Evolutionary conservation across 1,140 invertebrate species (phyloP), one percentile per base, ranked within the genome.

Genomic region (Lysiphlebus fabarum): DNA sequence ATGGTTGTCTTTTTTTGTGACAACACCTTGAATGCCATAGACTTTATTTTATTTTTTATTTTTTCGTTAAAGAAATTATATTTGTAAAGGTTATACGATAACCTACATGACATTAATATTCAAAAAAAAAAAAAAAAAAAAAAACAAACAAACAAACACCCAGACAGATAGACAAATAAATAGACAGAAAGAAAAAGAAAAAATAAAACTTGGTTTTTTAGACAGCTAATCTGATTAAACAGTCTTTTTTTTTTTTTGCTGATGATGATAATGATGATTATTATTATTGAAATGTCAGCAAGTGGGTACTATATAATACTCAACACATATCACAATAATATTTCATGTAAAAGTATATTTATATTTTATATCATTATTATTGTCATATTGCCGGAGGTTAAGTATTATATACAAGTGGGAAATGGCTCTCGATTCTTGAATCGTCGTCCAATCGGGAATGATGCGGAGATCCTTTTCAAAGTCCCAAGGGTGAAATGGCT

Each of bases 1-100:
- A 53, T 55, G 33, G 2, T 48, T 48, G 36, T 36, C 34, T 14
- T 14, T n/a, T 45, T n/a, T 14, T 42, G 47, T 38, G 56, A 57
- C 56, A 50, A 36, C 17, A 26, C 17, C 2, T 4, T 26, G 17
- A 26, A 26, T 26, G 26, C 7, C n/a, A 56, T 49, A 48, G 56
- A 48, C 37, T 14, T 51, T 56, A 45, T 56, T 49, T 33, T 62
- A 55, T 64, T 56, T 57, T 65, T 63, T n/a, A n/a, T 64, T 59
- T 64, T 64, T 58, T 57, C 65, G 67, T 51, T n/a, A 36, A 38
- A 51, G 38, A 51, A 77, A 70, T 76, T 76, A 77, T 71, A 73
- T 68, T 68, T 64, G 62, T 61, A 68, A 67, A 74, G 75, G 74
- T 77, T 73, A 70, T 69, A 68, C 72, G 75, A 77, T 77, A 77